A percentile compares a stretch with the other conserved stretches of the same genome.
Evolutionary conservation across 2,113 vertebrate genomes (phyloP).

Genomic region (Abramis brama): DNA sequence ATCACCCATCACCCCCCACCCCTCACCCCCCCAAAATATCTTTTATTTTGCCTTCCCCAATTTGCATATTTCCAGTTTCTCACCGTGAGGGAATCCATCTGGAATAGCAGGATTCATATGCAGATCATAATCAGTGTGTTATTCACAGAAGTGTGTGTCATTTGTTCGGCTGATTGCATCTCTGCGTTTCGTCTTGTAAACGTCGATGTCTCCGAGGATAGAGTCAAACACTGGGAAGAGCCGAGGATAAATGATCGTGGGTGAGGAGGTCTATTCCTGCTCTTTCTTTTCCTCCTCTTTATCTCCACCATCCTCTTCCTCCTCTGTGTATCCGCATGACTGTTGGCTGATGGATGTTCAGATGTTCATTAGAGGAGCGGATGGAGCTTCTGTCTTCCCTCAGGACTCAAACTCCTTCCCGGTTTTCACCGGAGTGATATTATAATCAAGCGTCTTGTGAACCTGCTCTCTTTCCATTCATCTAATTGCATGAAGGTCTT

Average conservation of each 20-base stretch:
- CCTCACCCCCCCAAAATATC: not conserved
- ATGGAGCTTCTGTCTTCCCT: conserved; percentile 41
- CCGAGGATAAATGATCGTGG: conserved; percentile 37
- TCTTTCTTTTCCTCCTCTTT: conserved; percentile 1
- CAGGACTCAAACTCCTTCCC: not conserved
- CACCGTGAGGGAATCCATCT: conserved; percentile 13
- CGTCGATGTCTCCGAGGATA: not conserved
- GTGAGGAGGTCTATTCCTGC: conserved; percentile 8
- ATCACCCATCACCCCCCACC: too few species aligned
- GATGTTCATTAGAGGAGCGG: conserved; percentile 62
- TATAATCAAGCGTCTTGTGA: not conserved
- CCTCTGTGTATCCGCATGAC: conserved; percentile 51
- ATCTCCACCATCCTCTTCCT: conserved; percentile 5
- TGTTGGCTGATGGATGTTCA: conserved; percentile 65
- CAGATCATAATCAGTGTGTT: conserved; percentile 17
- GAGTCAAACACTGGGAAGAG: not conserved
- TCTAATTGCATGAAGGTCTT: not conserved
- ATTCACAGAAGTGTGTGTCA: not conserved
- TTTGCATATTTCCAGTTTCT: conserved; percentile 4
- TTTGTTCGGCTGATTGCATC: conserved; percentile 27
- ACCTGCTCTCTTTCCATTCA: not conserved
- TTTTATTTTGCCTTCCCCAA: not conserved
- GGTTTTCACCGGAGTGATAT: conserved; percentile 4
- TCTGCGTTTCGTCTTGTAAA: not conserved
- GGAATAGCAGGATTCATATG: conserved; percentile 24